Evolutionary conservation across 1,140 invertebrate genomes (phyloP), one percentile per base, ranked within the genome.

Genomic region (Panagrolaimus sp.): DNA sequence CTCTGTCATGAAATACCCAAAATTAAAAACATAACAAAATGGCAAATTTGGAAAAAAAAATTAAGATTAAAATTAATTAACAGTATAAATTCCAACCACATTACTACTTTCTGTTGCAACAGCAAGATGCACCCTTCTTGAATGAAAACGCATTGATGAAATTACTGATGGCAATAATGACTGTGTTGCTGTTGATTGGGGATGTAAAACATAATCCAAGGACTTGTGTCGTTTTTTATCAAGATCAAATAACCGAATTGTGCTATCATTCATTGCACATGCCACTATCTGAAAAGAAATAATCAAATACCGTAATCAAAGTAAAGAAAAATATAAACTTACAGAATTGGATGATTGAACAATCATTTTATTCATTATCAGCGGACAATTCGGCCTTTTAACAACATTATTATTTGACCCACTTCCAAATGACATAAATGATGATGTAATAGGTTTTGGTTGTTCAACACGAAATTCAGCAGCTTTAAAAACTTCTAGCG

Each of bases 181-280:
- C 23, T 70, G 9, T 31, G 66, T 43, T 45, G 43, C 20, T 25
- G 66, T 43, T 45, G 43, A 13, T 25, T 53, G 3, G 47, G 67
- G 43, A 51, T 31, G 46, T 61, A 68, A 42, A 46, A 16, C 25
- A 25, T 25, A 63, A 16, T 31, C 14, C 53, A 45, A 46, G n/a
- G 44, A 38, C 9, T 48, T 38, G 61, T 51, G 8, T 27, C 25
- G 20, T 23, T 25, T 68, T n/a, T 73, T 77, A 47, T 31, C 63
- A 48, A 78, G 61, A 67, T 76, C 77, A 43, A 68, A 76, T 14
- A 76, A 16, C 23, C 44, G 66, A 44, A 78, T 65, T 38, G 67
- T 68, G 27, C 46, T 31, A 46, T 72, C 69, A 14, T 51, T 47
- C 64, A 72, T 66, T 42, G 76, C 76, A 77, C 74, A 76, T 16